Percentiles rank a stretch among this genome's conserved stretches.
Conservation (phyloP, 2,888 invertebrate species). For the Hypsopygia costalis region DNA sequence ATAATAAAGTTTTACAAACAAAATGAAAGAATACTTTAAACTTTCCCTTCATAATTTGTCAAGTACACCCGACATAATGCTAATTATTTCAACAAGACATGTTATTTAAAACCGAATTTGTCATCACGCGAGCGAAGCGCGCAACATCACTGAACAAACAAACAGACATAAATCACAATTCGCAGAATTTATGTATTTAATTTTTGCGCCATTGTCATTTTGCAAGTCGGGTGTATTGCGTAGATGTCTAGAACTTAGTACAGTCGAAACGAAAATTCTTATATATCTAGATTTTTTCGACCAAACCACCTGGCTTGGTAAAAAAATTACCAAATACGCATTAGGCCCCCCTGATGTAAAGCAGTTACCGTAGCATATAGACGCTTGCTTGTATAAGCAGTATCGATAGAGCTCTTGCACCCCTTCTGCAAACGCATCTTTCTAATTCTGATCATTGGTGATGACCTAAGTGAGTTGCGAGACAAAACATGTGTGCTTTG, state of each 20-base stretch:
- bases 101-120: slow-evolving; percentile 18
- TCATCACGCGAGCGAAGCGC: slow-evolving; percentile 25
- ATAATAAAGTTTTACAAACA: too few species aligned
- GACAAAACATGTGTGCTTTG: too few species aligned
- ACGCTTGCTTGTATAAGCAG: too few species aligned
- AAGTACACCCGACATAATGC: background rate
- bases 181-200: slow-evolving; percentile 44
- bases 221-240: slow-evolving; percentile 12
- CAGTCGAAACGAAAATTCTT: slow-evolving; percentile 17
- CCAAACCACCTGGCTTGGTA: background rate
- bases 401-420: too few species aligned
- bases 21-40: too few species aligned
- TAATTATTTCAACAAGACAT: slow-evolving; percentile 21
- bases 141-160: slow-evolving; percentile 29
- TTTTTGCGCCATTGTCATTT: slow-evolving; percentile 37
- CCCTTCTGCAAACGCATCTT: too few species aligned
- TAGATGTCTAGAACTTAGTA: slow-evolving; percentile 21
- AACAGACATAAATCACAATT: slow-evolving; percentile 46
- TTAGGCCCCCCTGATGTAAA: too few species aligned
- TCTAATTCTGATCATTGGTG: too few species aligned
- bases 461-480: too few species aligned
- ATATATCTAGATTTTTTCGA: slow-evolving; percentile 1
- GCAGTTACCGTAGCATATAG: too few species aligned
- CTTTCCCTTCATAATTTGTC: too few species aligned
- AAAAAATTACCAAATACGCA: background rate